Conservation (phyloP, 2,888 invertebrate species). For the Acleris laterana region DNA sequence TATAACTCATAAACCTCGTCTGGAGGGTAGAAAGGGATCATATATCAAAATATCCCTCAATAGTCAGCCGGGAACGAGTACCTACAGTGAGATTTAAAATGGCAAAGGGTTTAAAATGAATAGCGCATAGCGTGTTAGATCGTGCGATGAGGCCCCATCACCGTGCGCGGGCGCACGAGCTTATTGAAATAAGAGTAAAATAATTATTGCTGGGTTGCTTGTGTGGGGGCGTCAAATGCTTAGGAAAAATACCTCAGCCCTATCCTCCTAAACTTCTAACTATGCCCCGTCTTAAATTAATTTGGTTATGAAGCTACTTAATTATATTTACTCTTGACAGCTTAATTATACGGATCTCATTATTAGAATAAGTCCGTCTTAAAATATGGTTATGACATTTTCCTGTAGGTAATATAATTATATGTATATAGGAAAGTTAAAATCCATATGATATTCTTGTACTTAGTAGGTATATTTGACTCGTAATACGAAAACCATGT, state of each 20-base stretch:
- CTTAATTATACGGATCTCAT: no score
- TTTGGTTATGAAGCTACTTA: no score
- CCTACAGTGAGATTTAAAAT: slow-evolving; percentile 32
- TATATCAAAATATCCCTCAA: slow-evolving; percentile 35
- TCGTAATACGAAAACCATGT: no score
- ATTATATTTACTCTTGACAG: no score
- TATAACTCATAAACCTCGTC: slow-evolving; percentile 30
- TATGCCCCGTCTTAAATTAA: no score
- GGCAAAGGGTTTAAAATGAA: slow-evolving; percentile 40
- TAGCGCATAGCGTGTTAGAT: slow-evolving; percentile 46
- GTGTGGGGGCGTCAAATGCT: slow-evolving; percentile 52
- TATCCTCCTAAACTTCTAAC: not conserved
- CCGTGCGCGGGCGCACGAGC: slow-evolving; percentile 38
- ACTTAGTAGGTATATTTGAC: no score
- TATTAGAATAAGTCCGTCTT: no score
- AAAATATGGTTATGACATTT: no score
- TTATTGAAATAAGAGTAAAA: slow-evolving; percentile 51
- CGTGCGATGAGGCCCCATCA: slow-evolving; percentile 38
- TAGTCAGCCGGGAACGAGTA: slow-evolving; percentile 37
- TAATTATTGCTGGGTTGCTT: slow-evolving; percentile 40
- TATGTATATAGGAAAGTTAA: no score
- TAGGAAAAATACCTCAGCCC: slow-evolving; percentile 10
- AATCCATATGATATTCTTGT: no score
- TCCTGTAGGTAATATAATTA: no score
- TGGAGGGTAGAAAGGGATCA: slow-evolving; percentile 20